Evolutionary conservation across 2,888 invertebrate genomes (phyloP), one percentile per base, ranked within the genome.

Genomic region (Barypeithes pellucidus): DNA sequence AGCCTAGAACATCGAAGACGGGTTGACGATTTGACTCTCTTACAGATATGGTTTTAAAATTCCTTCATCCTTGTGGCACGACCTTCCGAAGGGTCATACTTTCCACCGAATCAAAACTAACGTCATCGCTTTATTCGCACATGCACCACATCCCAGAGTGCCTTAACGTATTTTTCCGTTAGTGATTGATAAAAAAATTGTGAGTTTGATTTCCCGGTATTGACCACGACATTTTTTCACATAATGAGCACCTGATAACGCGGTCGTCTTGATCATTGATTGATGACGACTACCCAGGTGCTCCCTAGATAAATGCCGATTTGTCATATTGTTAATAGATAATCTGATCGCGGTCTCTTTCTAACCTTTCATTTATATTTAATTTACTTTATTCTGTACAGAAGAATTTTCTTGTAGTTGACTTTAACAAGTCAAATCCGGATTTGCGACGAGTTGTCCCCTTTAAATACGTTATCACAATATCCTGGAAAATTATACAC

Each of bases 181-280:
- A n/a, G n/a, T n/a, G n/a, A n/a, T n/a, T n/a, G n/a, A n/a, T n/a
- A n/a, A n/a, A n/a, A n/a, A n/a, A n/a, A n/a, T n/a, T n/a, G n/a
- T n/a, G n/a, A n/a, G n/a, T 70, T 75, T 73, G 76, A 74, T 67
- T 78, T 75, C 77, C 72, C 70, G 73, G 71, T 67, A 72, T 70
- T 70, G 70, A 67, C 71, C 67, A 67, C 57, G 72, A 75, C 77
- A 78, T 79, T 79, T 78, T 76, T 69, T 75, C 79, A 78, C 77
- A 77, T 79, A 77, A 78, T 72, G 60, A 67, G 73, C 75, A 78
- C 77, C 79, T 75, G 79, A 78, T 79, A 79, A 76, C 70, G 63
- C 61, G 75, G 75, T 77, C 73, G 67, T 65, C 61, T 52, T 50
- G 66, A 67, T 72, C 63, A 60, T 36, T 67, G 75, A 73, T 75